Base-by-base conservation (phyloP, 2,888 invertebrate genomes). In the Sphaerolaimus hirsutus region DNA sequence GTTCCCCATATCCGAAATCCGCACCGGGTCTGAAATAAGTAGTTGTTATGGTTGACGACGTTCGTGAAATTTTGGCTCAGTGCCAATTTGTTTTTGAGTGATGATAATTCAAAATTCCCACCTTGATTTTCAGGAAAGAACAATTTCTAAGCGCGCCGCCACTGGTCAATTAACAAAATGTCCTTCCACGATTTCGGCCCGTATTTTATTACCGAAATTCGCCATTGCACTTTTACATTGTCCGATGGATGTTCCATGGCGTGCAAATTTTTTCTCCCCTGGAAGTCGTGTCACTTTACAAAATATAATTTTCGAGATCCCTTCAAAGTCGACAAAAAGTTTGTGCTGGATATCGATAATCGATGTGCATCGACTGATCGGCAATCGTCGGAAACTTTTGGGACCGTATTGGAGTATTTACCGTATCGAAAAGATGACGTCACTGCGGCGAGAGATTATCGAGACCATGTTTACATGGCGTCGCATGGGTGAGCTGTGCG, bases 381-480 rank as follows among this genome's bases (percentile, higher is more conserved):
- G 7, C 29, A 41, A 21, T 14, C 2, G 23, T 14, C 3, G 22
- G 35, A 35, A 12, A 45, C 32, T 5, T 45, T 45, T 38, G 19
- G 25, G 2, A 25, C 36, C 5, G 25, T 54, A 36, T 29, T 54
- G 43, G 54, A 54, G 46, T 54, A 50, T 40, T 22, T 54, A 22
- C 54, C 53, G 17, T 54, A 54, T 46, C 21, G 52, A 19, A 54
- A 54, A 36, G 23, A 44, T n/a, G 51, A 52, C 35, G 40, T 14
- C n/a, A 54, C 54, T n/a, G 29, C 47, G 4, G 23, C 23, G 14
- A 41, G 54, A 17, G 54, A 54, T 43, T 45, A 54, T 21, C 26
- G 32, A 14, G 29, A 49, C 4, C 44, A 49, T 21, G 19, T 24
- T 14, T 49, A 26, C 22, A 42, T 50, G 23, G 12, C 41, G 1